Base-by-base conservation (phyloP, 2,797 vertebrate genomes). In the Hyperoplus lanceolatus region DNA sequence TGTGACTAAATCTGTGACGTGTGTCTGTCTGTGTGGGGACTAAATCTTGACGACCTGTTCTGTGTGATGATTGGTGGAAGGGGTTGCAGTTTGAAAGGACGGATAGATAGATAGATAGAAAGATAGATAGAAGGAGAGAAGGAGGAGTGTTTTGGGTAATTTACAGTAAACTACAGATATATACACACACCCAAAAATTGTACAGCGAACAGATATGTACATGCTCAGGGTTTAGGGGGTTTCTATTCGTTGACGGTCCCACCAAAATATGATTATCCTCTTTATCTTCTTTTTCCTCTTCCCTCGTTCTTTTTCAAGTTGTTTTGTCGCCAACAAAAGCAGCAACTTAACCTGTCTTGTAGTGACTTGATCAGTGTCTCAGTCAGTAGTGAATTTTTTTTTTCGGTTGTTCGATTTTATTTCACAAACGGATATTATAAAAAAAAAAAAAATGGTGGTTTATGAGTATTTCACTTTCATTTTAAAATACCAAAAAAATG, bases 91-190 rank as follows among this genome's bases (percentile, higher is more conserved):
- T 29, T 6, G 53, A 67, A 57, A 42, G 73, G 81, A 70, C 1
- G 54, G 61, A 39, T 13, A 57, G 41, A 46, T 13, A n/a, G 60
- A 29, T 29, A 29, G 12, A 57, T 41, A 14, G n/a, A 18, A 5
- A 15, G 12, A 5, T 49, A 66, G 39, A 48, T 46, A 60, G 48
- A 45, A 4, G 14, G 48, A 59, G 18, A 59, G 39, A 16, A 59
- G 57, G 57, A 13, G 77, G 72, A 82, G 77, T 53, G 77, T 56
- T 75, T 9, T 14, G 66, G 81, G 80, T 88, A 73, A 93, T 95
- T 94, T 94, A 95, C 94, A 95, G 92, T 93, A 92, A 94, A 94
- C 91, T 93, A 94, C 91, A 93, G 88, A 83, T 94, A 94, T 94
- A 79, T 94, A 94, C 92, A 93, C 88, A 91, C 92, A 89, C 89